Evolutionary conservation across 2,113 vertebrate genomes (phyloP).

Genomic region (Siphamia tubifer): DNA sequence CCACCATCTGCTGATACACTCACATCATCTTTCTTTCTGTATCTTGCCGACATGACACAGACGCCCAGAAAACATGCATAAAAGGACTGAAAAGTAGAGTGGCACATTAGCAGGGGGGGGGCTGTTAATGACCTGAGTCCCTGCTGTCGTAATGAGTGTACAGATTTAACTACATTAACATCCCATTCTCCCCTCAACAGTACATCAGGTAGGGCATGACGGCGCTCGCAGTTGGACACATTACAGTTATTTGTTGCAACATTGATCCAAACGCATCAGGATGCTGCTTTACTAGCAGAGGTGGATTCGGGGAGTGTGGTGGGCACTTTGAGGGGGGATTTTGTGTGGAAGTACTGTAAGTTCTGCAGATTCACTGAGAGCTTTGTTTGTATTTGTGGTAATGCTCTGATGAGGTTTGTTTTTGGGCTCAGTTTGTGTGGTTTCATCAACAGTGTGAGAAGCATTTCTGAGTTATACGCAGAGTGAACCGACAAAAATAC

Average conservation of each 20-base stretch:
- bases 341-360: not conserved
- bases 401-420: slow-evolving; percentile 31
- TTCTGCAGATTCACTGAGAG: slow-evolving; percentile 40
- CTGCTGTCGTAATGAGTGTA: slow-evolving; percentile 65
- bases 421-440: slow-evolving; percentile 10
- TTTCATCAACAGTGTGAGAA: slow-evolving; percentile 16
- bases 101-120: slow-evolving; percentile 59
- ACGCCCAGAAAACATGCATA: not conserved
- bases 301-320: no score
- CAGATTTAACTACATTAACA: slow-evolving; percentile 72
- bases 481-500: not conserved
- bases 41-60: not conserved
- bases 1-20: not conserved
- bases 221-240: slow-evolving; percentile 52
- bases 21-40: not conserved
- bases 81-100: slow-evolving; percentile 21
- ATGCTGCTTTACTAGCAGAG: slow-evolving; percentile 26
- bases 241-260: slow-evolving; percentile 66
- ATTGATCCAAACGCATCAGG: slow-evolving; percentile 57
- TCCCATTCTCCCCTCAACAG: slow-evolving; percentile 56
- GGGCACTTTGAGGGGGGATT: no score
- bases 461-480: slow-evolving; percentile 2
- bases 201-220: slow-evolving; percentile 55
- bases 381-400: slow-evolving; percentile 51
- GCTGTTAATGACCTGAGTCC: slow-evolving; percentile 70